A percentile compares a stretch with the other conserved stretches of the same genome.
Evolutionary conservation across 2,797 vertebrate species (phyloP).

Genomic region (Brotula barbata): DNA sequence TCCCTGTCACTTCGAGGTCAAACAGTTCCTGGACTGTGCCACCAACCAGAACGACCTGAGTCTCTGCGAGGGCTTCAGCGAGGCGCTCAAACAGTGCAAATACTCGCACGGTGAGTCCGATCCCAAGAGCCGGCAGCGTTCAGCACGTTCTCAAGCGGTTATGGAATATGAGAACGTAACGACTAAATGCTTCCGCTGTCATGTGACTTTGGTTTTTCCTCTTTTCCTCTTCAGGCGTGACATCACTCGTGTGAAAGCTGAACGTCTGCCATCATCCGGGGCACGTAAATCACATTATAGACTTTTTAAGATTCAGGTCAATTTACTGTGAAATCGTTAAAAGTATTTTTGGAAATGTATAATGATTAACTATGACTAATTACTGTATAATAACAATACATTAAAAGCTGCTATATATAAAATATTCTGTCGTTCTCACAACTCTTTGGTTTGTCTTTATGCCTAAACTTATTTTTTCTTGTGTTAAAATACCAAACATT

Average conservation of each 20-base stretch:
- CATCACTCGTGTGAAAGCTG: slow-evolving; percentile 68
- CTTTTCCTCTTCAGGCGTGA: slow-evolving; percentile 62
- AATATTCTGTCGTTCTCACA: too few relatives aligned
- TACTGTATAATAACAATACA: slow-evolving; percentile 38
- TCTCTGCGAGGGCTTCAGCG: slow-evolving; percentile 91
- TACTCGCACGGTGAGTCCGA: slow-evolving; percentile 80
- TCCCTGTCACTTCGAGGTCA: slow-evolving; percentile 90
- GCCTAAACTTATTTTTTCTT: too few relatives aligned
- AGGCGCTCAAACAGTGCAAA: slow-evolving; percentile 94
- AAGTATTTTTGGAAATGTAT: slow-evolving; percentile 47
- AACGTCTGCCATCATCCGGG: neutral
- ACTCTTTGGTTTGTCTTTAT: too few relatives aligned
- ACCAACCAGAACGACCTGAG: slow-evolving; percentile 86
- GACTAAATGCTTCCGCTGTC: too few relatives aligned
- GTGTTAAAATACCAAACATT: too few relatives aligned
- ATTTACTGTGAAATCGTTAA: slow-evolving; percentile 23
- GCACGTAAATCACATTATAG: slow-evolving; percentile 11
- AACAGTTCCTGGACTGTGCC: slow-evolving; percentile 92
- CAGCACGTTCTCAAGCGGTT: neutral
- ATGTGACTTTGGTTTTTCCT: neutral
- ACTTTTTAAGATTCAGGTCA: neutral
- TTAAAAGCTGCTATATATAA: slow-evolving; percentile 57
- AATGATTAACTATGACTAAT: too few relatives aligned
- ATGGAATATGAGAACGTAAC: too few relatives aligned
- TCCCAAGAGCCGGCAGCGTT: neutral